Base-by-base conservation (phyloP, 2,113 vertebrate species). In the Caranx melampygus region DNA sequence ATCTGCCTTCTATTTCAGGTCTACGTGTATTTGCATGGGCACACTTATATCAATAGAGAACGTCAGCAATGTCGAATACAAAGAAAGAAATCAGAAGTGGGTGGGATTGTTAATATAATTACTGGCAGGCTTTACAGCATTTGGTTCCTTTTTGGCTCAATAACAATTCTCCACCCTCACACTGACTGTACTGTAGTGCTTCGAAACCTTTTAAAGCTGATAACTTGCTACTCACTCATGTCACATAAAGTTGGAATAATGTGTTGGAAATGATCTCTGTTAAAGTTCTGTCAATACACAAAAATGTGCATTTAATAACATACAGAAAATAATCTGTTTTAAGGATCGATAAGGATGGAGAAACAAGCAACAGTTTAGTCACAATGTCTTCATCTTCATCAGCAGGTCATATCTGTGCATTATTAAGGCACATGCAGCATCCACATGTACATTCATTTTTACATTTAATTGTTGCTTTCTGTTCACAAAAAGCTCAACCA, bases 91-190 rank as follows among this genome's bases (percentile, higher is more conserved):
- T 72, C 18, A 45, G 15, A 78, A n/a, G 31, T 37, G 55, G 65
- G 57, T 76, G 49, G 13, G 26, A 61, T 65, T 64, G 4, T 69
- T 64, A 59, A 80, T 75, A 40, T 6, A 8, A 54, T 64, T 82
- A 37, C 49, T 64, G 4, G 14, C 20, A 33, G 9, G 5, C 7
- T 54, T 69, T 55, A 47, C 2, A 18, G 37, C 7, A 33, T 5
- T n/a, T 60, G 11, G 0, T 58, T 52, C 7, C n/a, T 31, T 54
- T 54, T 52, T 51, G 14, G 16, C 47, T 78, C 2, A 57, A 34
- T 7, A 47, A 11, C 10, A 67, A 33, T 45, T 62, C 40, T 44
- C 55, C 75, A 66, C 61, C 60, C 51, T 1, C 26, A 26, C 26
- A 26, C 26, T 26, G 26, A 26, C 26, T 51, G 15, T 5, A 20